Percentiles rank a stretch among this genome's conserved stretches.
These are phyloP conservation scores for Nipponia nippon DNA, from an alignment of 2,113 vertebrate species.

Conservation along the genomic window DNA sequence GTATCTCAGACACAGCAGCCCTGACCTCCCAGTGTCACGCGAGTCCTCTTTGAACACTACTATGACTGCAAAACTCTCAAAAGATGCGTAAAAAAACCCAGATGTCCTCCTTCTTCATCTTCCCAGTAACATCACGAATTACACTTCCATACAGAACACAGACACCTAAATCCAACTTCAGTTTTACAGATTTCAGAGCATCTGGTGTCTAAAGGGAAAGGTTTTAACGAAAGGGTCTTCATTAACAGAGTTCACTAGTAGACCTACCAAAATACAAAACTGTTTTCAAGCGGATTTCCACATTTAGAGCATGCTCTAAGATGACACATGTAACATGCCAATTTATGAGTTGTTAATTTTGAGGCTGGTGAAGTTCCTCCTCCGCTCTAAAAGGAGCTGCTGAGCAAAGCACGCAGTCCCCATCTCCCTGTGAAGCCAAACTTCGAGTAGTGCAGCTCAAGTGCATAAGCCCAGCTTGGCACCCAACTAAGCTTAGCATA, in stretches of 20 bases:
- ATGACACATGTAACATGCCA: background rate
- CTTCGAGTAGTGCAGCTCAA: background rate
- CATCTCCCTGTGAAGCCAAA: background rate
- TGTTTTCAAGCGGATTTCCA: background rate
- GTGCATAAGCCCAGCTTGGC: background rate
- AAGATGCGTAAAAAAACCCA: background rate
- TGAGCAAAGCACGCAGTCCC: fast-evolving
- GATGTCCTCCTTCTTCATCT: background rate
- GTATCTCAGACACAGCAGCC: background rate
- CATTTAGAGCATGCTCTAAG: background rate
- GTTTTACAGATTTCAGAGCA: background rate
- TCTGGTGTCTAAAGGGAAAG: background rate
- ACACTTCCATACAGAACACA: background rate
- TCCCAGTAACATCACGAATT: background rate
- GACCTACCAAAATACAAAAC: background rate
- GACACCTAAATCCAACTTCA: background rate
- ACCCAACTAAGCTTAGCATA: background rate
- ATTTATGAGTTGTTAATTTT: background rate
- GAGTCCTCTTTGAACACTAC: background rate
- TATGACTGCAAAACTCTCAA: background rate
- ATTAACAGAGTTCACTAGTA: background rate
- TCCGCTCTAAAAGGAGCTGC: background rate
- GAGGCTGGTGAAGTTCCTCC: background rate
- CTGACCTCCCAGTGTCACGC: background rate
- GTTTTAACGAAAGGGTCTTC: background rate